Conservation (phyloP, 1,140 invertebrate species). For the Lepidurus apus region DNA sequence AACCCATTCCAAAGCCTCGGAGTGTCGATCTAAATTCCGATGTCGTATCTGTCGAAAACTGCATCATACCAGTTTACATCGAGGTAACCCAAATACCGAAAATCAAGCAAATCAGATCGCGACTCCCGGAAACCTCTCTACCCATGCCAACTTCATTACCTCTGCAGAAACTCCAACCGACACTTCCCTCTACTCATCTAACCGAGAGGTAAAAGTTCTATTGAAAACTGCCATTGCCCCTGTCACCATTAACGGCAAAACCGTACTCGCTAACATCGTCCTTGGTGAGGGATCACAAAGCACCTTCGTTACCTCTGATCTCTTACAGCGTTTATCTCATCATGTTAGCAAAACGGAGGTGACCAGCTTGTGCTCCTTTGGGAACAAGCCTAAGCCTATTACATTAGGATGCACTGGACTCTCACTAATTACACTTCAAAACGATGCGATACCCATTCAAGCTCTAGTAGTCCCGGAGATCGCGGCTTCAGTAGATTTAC, state of each 20-base stretch:
- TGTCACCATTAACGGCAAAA: not conserved
- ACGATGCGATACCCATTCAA: not conserved
- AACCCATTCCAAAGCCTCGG: not conserved
- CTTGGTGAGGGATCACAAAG: not conserved
- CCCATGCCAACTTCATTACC: not conserved
- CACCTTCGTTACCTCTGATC: not conserved
- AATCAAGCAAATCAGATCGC: no score
- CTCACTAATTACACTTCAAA: not conserved
- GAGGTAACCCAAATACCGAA: no score
- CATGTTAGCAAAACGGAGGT: not conserved
- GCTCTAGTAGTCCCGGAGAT: not conserved
- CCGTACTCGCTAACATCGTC: not conserved
- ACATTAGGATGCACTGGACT: not conserved
- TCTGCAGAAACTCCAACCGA: not conserved
- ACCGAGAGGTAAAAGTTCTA: not conserved
- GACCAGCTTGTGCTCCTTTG: not conserved
- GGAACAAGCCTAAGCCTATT: not conserved
- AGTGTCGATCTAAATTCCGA: not conserved
- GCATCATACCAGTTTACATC: not conserved
- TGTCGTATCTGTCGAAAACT: not conserved
- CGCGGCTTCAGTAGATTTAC: not conserved
- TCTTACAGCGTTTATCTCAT: not conserved
- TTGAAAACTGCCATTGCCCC: not conserved
- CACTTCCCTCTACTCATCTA: not conserved
- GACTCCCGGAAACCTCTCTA: not conserved